Evolutionary conservation across 2,888 invertebrate species (phyloP).

Genomic region (Pomacea canaliculata): DNA sequence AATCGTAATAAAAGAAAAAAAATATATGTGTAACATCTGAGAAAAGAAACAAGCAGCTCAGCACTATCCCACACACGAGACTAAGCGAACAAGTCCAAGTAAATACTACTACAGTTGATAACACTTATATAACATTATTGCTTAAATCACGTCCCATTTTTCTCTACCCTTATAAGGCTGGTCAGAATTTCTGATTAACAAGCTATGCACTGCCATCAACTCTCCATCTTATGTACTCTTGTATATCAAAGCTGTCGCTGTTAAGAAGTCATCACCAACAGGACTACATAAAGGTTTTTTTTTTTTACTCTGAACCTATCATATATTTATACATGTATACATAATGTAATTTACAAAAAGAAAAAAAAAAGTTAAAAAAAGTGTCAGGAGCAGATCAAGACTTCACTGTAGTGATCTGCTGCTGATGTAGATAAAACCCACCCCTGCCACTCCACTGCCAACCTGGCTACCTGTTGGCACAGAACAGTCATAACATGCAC

Average conservation of each 20-base stretch:
- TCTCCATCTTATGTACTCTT: constrained; percentile 32
- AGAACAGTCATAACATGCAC: constrained; percentile 6
- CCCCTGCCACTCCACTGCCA: constrained; percentile 5
- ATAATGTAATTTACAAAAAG: neutral
- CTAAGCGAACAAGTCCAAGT: constrained; percentile 1
- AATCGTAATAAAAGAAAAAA: too few species aligned
- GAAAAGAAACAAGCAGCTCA: constrained; percentile 6
- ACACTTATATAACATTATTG: constrained; percentile 5
- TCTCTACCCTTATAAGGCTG: neutral
- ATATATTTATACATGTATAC: constrained; percentile 1
- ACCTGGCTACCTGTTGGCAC: constrained; percentile 12
- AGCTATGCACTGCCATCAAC: neutral
- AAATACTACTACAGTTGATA: constrained; percentile 6
- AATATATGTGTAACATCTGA: neutral
- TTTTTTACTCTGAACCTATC: neutral
- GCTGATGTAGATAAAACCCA: constrained; percentile 1
- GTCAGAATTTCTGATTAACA: neutral
- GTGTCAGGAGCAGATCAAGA: constrained; percentile 1
- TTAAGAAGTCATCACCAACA: constrained; percentile 6
- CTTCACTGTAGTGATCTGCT: constrained; percentile 6
- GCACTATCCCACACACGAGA: constrained; percentile 13
- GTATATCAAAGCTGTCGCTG: neutral
- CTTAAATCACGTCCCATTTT: constrained; percentile 1
- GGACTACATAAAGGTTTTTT: constrained; percentile 2
- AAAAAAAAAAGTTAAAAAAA: constrained; percentile 1